A percentile compares a stretch with the other conserved stretches of the same genome.
Conservation (phyloP, 2,797 vertebrate species). For the Echeneis naucrates region DNA sequence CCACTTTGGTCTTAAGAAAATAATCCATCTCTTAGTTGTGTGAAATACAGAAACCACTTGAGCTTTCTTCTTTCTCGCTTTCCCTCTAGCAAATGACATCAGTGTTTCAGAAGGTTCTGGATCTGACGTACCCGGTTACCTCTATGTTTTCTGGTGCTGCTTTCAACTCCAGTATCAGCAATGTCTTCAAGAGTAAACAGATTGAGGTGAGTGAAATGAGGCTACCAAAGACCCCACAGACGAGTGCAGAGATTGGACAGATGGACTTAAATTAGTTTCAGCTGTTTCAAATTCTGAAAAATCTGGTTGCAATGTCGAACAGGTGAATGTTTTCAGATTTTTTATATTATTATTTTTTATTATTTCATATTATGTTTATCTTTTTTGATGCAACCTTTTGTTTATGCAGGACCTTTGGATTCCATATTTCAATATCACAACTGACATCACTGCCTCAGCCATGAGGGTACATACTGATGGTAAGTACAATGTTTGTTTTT, state of each 20-base stretch:
- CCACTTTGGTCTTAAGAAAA: not conserved
- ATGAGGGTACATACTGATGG: conserved; percentile 97
- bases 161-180: conserved; percentile 91
- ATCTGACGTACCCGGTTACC: conserved; percentile 95
- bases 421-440: conserved; percentile 95
- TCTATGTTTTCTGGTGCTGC: conserved; percentile 96
- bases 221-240: not conserved
- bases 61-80: not conserved
- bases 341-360: too few species aligned
- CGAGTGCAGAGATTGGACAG: not conserved
- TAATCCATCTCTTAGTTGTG: not conserved
- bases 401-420: conserved; percentile 93
- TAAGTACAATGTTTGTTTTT: conserved; percentile 56
- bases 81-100: conserved; percentile 92
- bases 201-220: conserved; percentile 87
- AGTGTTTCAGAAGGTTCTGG: conserved; percentile 89
- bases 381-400: conserved; percentile 28
- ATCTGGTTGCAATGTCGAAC: not conserved
- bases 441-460: conserved; percentile 93
- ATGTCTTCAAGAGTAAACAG: conserved; percentile 93
- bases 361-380: conserved; percentile 4
- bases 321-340: not conserved
- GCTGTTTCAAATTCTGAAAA: conserved; percentile 2
- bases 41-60: not conserved
- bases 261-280: not conserved